Evolutionary conservation across 1,140 invertebrate genomes (phyloP).

Genomic region (Cydia strobilella): DNA sequence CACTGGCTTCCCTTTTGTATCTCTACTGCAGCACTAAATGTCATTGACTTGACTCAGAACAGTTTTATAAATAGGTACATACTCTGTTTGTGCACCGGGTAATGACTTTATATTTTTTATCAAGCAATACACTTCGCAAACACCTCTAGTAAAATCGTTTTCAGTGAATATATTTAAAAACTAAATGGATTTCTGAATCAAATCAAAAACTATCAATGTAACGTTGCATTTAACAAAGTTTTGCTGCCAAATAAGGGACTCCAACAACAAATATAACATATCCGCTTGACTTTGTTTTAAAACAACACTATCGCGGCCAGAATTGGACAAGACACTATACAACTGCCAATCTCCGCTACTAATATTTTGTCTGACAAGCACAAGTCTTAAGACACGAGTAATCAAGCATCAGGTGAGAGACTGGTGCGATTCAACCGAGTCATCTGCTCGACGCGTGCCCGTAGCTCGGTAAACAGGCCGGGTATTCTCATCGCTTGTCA

Average conservation of each 20-base stretch:
- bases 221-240: not conserved
- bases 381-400: not conserved
- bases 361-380: not conserved
- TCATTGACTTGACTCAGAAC: slow-evolving; percentile 14
- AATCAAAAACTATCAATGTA: not conserved
- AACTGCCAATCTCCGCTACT: not conserved
- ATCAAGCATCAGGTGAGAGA: slow-evolving; percentile 28
- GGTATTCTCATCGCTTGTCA: not conserved
- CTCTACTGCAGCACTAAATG: slow-evolving; percentile 10
- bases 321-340: not conserved
- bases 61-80: slow-evolving; percentile 18
- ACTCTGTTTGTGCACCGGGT: slow-evolving; percentile 1
- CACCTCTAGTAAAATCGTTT: not conserved
- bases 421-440: slow-evolving; percentile 8
- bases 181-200: too few relatives aligned
- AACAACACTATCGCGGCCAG: not conserved
- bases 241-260: too few relatives aligned
- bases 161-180: too few relatives aligned
- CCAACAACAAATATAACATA: too few relatives aligned
- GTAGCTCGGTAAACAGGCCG: slow-evolving; percentile 3
- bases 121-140: not conserved
- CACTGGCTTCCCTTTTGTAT: slow-evolving; percentile 59
- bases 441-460: slow-evolving; percentile 22
- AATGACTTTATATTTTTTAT: not conserved
- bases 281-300: not conserved